These are phyloP conservation scores for Chiloscyllium plagiosum DNA, from an alignment of 2,113 vertebrate genomes.

Conservation along the genomic window DNA sequence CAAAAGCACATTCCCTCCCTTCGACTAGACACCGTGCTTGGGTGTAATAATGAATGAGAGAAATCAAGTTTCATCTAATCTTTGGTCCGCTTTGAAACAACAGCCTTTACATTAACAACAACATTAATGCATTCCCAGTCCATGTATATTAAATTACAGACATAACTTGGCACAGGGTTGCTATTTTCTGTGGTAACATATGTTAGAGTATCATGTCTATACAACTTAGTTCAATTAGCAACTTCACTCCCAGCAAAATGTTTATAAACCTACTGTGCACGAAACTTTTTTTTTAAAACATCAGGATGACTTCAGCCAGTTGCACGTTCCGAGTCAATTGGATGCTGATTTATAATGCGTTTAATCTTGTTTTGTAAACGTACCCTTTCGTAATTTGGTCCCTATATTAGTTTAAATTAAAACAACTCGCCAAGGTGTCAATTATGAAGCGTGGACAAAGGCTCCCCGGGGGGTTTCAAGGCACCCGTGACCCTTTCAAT, in stretches of 20 bases:
- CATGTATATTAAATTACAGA: conserved; percentile 4
- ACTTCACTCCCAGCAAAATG: neutral
- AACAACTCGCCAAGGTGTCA: conserved; percentile 54
- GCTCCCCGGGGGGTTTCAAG: conserved; percentile 50
- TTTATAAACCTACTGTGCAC: neutral
- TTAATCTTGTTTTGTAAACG: conserved; percentile 50
- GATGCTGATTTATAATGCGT: neutral
- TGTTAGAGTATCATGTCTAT: neutral
- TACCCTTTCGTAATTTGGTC: conserved; percentile 58
- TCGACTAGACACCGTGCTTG: no score
- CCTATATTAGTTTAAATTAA: conserved; percentile 49
- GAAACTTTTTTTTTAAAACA: neutral
- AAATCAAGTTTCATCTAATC: neutral
- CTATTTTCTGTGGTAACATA: neutral
- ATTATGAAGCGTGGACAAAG: conserved; percentile 50
- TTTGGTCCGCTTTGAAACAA: neutral
- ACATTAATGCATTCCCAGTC: neutral
- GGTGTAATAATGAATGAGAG: neutral
- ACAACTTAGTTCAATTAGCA: conserved; percentile 7
- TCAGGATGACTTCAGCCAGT: neutral
- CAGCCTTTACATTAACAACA: neutral
- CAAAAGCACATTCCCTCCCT: no score
- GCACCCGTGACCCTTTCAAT: conserved; percentile 45
- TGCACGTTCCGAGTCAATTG: neutral
- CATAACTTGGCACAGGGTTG: neutral